Evolutionary conservation across 2,888 invertebrate species (phyloP).

Genomic region (Trissolcus japonicus): DNA sequence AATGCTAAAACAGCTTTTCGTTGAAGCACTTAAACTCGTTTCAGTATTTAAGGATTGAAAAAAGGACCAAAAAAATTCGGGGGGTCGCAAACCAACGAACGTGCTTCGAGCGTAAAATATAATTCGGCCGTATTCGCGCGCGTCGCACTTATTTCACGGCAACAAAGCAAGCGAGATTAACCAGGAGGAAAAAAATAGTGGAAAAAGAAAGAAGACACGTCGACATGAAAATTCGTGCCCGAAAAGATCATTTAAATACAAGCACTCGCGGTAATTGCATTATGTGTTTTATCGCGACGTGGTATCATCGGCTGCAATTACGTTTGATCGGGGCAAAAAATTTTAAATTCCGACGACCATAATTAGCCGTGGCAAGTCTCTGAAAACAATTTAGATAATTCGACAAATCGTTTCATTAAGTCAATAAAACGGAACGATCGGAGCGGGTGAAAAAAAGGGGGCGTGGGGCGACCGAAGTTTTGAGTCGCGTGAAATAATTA

Average conservation of each 20-base stretch:
- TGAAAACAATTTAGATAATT: slow-evolving; percentile 56
- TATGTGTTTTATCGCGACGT: slow-evolving; percentile 52
- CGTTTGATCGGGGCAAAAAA: slow-evolving; percentile 56
- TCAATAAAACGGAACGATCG: slow-evolving; percentile 38
- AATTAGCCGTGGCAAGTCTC: slow-evolving; percentile 48
- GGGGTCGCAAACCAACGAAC: no score
- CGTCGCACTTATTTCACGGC: slow-evolving; percentile 36
- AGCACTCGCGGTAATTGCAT: slow-evolving; percentile 50
- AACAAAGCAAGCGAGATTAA: slow-evolving; percentile 37
- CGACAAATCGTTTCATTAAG: slow-evolving; percentile 55
- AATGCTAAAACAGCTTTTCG: no score
- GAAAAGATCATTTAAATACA: slow-evolving; percentile 51
- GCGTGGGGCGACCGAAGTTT: slow-evolving; percentile 15
- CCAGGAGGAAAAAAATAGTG: not conserved
- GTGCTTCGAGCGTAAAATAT: no score
- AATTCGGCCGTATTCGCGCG: slow-evolving; percentile 5
- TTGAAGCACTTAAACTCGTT: no score
- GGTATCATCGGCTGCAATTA: slow-evolving; percentile 55
- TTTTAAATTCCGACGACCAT: slow-evolving; percentile 44
- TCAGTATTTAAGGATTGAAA: no score
- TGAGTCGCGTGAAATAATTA: not conserved
- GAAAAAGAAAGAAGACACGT: no score
- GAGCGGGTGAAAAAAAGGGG: not conserved
- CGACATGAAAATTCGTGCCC: slow-evolving; percentile 27
- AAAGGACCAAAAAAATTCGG: no score